phyloP scores from a whole-genome alignment of 2,113 vertebrate species.

The Chionodraco myersi region DNA sequence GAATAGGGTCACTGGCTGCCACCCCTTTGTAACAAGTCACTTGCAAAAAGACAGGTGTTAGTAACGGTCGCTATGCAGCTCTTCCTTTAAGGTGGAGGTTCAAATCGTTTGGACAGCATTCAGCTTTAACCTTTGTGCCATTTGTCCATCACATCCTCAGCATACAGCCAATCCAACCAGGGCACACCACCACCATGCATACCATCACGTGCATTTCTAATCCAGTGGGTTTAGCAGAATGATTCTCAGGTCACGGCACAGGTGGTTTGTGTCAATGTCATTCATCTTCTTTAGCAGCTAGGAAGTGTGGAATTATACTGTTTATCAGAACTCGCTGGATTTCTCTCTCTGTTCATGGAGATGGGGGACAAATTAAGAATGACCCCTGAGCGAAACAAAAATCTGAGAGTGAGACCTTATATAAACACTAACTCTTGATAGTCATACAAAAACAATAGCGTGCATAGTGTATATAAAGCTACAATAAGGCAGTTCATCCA shows the following conservation, averaged over 20 bases:
- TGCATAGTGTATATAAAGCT: too few relatives aligned
- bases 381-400: background rate
- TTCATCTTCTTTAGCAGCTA: background rate
- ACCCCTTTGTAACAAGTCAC: background rate
- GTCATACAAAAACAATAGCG: too few relatives aligned
- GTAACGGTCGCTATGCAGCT: background rate
- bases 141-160: background rate
- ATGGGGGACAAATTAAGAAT: background rate
- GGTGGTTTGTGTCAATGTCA: background rate
- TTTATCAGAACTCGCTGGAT: background rate
- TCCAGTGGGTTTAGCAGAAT: conserved; percentile 15
- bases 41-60: background rate
- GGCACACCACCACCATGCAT: background rate
- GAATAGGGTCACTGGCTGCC: background rate
- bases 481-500: background rate
- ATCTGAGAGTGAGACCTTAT: background rate
- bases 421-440: background rate
- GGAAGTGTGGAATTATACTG: background rate
- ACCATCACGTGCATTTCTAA: background rate
- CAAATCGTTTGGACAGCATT: background rate
- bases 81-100: background rate
- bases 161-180: background rate
- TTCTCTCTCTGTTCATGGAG: background rate
- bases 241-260: background rate
- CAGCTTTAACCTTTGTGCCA: background rate